Percentiles rank a stretch among this genome's conserved stretches.
phyloP scores from a whole-genome alignment of 2,797 vertebrate genomes.

The Benthosema pterotum region DNA sequence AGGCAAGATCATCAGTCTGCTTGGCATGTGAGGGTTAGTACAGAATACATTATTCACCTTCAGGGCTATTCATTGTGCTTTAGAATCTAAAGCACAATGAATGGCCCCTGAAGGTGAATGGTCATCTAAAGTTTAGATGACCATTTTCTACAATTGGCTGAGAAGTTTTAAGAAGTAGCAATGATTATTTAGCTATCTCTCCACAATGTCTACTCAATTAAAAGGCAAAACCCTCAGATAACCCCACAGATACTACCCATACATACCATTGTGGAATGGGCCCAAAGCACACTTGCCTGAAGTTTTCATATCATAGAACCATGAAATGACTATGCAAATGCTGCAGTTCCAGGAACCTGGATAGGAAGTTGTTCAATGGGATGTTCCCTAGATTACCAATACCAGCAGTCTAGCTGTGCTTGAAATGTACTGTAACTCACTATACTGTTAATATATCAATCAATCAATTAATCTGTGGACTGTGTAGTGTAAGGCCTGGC shows the following conservation, averaged over 20 bases:
- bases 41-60: neutral
- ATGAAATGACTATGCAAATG: conserved; percentile 26
- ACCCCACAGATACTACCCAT: neutral
- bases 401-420: no score
- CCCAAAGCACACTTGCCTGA: neutral
- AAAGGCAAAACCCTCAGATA: neutral
- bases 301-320: conserved; percentile 1
- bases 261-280: neutral
- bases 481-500: neutral
- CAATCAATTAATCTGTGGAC: no score
- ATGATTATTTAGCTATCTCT: neutral
- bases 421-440: no score
- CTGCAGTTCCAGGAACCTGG: conserved; percentile 11
- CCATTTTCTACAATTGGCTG: conserved; percentile 8
- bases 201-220: neutral
- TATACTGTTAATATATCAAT: no score
- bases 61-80: neutral
- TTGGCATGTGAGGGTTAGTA: conserved; percentile 2
- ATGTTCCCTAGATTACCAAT: neutral
- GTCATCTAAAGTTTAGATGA: no score
- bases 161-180: neutral
- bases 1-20: neutral
- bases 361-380: conserved; percentile 1
- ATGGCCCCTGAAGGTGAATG: no score
- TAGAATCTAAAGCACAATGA: no score